Evolutionary conservation across 2,888 invertebrate genomes (phyloP).

Genomic region (Buathra laborator): DNA sequence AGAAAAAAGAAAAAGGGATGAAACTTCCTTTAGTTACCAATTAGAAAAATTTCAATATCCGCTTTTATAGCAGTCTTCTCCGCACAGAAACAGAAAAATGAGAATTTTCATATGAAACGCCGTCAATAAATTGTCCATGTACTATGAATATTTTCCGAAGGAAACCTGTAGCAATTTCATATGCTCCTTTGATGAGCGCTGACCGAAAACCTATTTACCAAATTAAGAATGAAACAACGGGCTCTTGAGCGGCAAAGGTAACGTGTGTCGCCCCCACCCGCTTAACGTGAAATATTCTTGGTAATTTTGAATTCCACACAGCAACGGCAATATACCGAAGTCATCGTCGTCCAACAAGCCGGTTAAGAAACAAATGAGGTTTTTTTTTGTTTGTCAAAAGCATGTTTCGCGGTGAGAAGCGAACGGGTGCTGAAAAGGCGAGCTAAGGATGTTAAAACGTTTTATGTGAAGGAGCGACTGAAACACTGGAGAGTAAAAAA

Average conservation of each 20-base stretch:
- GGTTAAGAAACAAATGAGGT: too few relatives aligned
- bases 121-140: too few relatives aligned
- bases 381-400: not conserved
- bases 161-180: too few relatives aligned
- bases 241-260: too few relatives aligned
- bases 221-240: too few relatives aligned
- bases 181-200: too few relatives aligned
- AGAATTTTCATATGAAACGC: not conserved
- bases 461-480: not conserved
- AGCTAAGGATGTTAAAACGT: not conserved
- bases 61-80: too few relatives aligned
- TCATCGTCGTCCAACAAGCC: not conserved
- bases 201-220: too few relatives aligned
- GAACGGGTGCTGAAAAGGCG: slow-evolving; percentile 9
- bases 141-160: too few relatives aligned
- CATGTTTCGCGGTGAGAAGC: not conserved
- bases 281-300: too few relatives aligned
- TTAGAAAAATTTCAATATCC: slow-evolving; percentile 28
- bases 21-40: slow-evolving; percentile 20
- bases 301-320: not conserved
- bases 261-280: too few relatives aligned
- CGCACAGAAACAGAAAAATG: not conserved
- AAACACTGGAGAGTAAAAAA: slow-evolving; percentile 1
- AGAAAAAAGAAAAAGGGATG: not conserved
- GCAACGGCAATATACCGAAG: slow-evolving; percentile 12